Base-by-base conservation (phyloP, 2,113 vertebrate species). In the Mugil cephalus region DNA sequence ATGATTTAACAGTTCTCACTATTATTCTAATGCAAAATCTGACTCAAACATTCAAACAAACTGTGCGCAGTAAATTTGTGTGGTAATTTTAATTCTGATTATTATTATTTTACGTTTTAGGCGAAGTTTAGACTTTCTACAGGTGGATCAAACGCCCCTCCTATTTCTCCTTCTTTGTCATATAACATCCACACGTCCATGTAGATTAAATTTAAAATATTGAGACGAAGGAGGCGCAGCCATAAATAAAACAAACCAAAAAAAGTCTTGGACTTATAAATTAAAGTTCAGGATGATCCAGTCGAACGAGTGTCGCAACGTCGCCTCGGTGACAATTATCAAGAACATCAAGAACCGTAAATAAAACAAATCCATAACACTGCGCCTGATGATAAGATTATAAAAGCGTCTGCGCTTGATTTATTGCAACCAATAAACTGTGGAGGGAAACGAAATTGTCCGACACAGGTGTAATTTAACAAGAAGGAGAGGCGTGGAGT, bases 231-330 rank as follows among this genome's bases (percentile, higher is more conserved):
- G 52, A 45, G 40, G 17, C 12, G 40, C 19, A 13, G 6, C 6
- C 56, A 36, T 59, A 39, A 14, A n/a, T n/a, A n/a, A n/a, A n/a
- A n/a, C n/a, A 80, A 24, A 61, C 17, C 17, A 12, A 34, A n/a
- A n/a, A n/a, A n/a, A n/a, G n/a, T n/a, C n/a, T n/a, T 10, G 34
- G 8, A 15, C 12, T 81, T 34, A 21, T 39, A 52, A 62, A 77
- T 72, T 40, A 38, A 14, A 61, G 38, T 47, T 50, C 51, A 61
- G 14, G 35, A 75, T 71, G 77, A 72, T 72, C 56, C 62, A 51
- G 45, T 9, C 73, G 19, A 75, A 52, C 69, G 47, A 63, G 48
- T 77, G 65, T 56, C 40, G 69, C 61, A 67, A 82, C 54, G 82
- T 69, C 62, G 55, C 51, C 13, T 71, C 72, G 63, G n/a, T 8